Evolutionary conservation across 2,888 invertebrate species (phyloP), one percentile per base, ranked within the genome.

Genomic region (Nebria brevicollis): DNA sequence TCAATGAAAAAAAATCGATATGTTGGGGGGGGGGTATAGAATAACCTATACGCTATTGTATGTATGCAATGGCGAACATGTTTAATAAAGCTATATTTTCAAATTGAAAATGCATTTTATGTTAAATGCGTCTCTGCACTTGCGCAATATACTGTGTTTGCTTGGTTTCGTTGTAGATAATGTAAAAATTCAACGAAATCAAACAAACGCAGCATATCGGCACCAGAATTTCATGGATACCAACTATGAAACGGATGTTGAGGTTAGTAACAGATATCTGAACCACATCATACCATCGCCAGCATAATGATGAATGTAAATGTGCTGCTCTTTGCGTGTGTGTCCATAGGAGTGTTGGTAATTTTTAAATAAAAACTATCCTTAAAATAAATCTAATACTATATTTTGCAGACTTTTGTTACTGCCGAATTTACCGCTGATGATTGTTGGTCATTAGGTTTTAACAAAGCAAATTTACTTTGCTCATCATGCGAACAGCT

Each of bases 401-500:
- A 42, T 4, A 26, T 73, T 76, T 77, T 77, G 4, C 54, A 81
- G 81, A 41, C 77, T 75, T 68, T 77, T 11, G 20, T 72, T 7
- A 15, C 20, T 54, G 90, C 91, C 0, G 93, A 95, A 85, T 94
- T 94, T 88, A 92, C 94, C 1, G 91, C 94, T 5, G 95, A 96
- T 87, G 96, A 97, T 87, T 98, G 98, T 89, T 93, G 94, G 86
- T 91, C 93, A 13, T 88, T 97, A 81, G 98, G 98, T 10, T 97
- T 97, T 86, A 95, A 95, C 82, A 95, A 95, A 89, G 93, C 95
- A 25, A 95, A 95, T 89, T 91, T 98, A 81, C 88, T 96, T 84
- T 98, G 98, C 88, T 95, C 96, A 10, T 96, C 96, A 4, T 98
- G 98, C 89, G 95, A 96, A 85, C 94, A 95, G 87, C 90, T 98